phyloP scores from a whole-genome alignment of 2,888 invertebrate species.

The Geotrupes spiniger region DNA sequence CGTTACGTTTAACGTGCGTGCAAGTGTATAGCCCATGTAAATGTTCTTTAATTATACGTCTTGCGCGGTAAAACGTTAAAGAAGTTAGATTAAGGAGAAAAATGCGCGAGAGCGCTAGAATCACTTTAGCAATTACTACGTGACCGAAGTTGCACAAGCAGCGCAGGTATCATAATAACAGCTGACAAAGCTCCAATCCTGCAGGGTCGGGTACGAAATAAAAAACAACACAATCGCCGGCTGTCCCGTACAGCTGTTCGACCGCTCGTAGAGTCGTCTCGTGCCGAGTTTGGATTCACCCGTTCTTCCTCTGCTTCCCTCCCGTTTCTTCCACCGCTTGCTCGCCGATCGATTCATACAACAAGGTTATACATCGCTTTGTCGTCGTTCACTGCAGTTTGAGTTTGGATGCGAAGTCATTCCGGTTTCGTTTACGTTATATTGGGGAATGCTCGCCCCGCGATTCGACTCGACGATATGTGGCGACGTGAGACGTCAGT shows the following conservation, averaged over 20 bases:
- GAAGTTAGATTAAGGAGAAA: neutral
- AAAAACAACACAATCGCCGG: conserved; percentile 27
- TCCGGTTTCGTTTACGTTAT: too few relatives aligned
- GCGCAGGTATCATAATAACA: conserved; percentile 36
- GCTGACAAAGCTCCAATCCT: conserved; percentile 37
- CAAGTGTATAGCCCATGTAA: neutral
- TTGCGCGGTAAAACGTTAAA: too few relatives aligned
- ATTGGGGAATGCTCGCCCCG: too few relatives aligned
- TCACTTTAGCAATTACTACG: conserved; percentile 19
- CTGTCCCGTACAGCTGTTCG: conserved; percentile 35
- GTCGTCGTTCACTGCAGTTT: too few relatives aligned
- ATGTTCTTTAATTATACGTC: neutral
- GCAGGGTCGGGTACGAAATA: conserved; percentile 33
- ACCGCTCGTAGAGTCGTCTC: conserved; percentile 25
- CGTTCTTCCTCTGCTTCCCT: conserved; percentile 5
- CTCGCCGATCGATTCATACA: conserved; percentile 1
- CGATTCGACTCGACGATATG: too few relatives aligned
- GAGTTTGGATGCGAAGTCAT: too few relatives aligned
- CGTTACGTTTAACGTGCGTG: neutral
- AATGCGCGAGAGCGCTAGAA: conserved; percentile 14
- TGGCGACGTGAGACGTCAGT: too few relatives aligned
- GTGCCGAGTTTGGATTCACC: conserved; percentile 18
- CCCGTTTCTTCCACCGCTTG: neutral
- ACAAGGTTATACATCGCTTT: too few relatives aligned
- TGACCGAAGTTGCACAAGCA: conserved; percentile 27